These are phyloP conservation scores for Stratiolaelaps scimitus DNA, from an alignment of 1,140 invertebrate genomes.

Conservation along the genomic window DNA sequence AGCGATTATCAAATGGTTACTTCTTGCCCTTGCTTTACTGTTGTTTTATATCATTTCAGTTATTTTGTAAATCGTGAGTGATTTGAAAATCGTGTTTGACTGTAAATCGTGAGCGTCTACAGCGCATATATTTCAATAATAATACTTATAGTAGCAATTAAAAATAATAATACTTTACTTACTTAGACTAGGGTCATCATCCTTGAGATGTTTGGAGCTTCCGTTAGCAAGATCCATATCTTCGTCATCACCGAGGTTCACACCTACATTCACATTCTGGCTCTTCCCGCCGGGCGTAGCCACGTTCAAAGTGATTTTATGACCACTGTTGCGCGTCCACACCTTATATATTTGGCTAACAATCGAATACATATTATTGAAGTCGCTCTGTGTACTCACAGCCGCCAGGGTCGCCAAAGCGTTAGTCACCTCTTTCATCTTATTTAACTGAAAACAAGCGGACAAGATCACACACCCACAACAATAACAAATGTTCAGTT, in stretches of 20 bases:
- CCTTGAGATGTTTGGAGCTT: slow-evolving; percentile 5
- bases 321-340: slow-evolving; percentile 15
- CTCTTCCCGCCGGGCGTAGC: not conserved
- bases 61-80: too few relatives aligned
- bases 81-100: too few relatives aligned
- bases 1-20: too few relatives aligned
- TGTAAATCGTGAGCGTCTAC: too few relatives aligned
- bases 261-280: not conserved
- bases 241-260: slow-evolving; percentile 7
- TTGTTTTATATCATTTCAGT: too few relatives aligned
- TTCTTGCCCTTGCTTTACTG: too few relatives aligned
- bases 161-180: not conserved
- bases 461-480: not conserved
- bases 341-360: slow-evolving; percentile 12
- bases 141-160: too few relatives aligned
- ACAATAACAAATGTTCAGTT: too few relatives aligned
- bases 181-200: slow-evolving; percentile 24
- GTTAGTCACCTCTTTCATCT: slow-evolving; percentile 25
- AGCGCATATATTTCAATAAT: too few relatives aligned
- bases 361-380: slow-evolving; percentile 21
- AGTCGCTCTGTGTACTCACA: slow-evolving; percentile 15
- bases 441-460: not conserved
- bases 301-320: slow-evolving; percentile 12
- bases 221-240: slow-evolving; percentile 23
- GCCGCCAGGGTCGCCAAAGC: slow-evolving; percentile 13